Base-by-base conservation (phyloP, 2,113 vertebrate genomes). In the Steatornis caripensis region DNA sequence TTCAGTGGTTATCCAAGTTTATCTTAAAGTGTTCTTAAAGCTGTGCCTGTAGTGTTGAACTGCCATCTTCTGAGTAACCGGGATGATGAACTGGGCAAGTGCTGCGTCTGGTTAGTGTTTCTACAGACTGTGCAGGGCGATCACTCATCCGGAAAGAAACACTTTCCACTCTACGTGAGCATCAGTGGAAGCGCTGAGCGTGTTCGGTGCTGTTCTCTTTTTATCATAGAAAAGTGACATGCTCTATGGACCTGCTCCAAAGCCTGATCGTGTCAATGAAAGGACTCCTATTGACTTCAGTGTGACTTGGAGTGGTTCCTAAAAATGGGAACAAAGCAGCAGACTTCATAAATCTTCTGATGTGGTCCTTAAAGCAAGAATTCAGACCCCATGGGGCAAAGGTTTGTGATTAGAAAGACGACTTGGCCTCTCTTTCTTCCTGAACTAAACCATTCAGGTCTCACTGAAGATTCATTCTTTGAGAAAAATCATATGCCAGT, bases 271-370 rank as follows among this genome's bases (percentile, higher is more conserved):
- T 92, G 94, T 89, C 92, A 89, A 30, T 91, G 89, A 92, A 96
- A 95, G 81, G 65, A 72, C 81, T 95, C 77, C 87, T 82, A n/a
- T 53, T 93, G 92, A 94, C 86, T 92, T 82, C 80, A 89, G 48
- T 87, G 91, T 78, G 84, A 79, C 84, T 95, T 95, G 91, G 91
- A 96, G 66, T 41, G 81, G 53, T 81, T 95, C 91, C 94, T 97
- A 46, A 94, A 94, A 91, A n/a, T 8, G 41, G 85, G 77, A 97
- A 95, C 92, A 97, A 95, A 95, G 89, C 81, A 91, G 54, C 77
- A 91, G 92, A 89, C 84, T 92, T 92, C 74, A 85, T 91, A 92
- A 79, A 89, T 87, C 86, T 91, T 97, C 84, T 95, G 84, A 95
- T 93, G 84, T 72, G 84, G 91, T 89, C 89, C 91, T 96, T 94